These are phyloP conservation scores for Clavelina lepadiformis DNA, from an alignment of 23 tunicate species.

Conservation along the genomic window DNA sequence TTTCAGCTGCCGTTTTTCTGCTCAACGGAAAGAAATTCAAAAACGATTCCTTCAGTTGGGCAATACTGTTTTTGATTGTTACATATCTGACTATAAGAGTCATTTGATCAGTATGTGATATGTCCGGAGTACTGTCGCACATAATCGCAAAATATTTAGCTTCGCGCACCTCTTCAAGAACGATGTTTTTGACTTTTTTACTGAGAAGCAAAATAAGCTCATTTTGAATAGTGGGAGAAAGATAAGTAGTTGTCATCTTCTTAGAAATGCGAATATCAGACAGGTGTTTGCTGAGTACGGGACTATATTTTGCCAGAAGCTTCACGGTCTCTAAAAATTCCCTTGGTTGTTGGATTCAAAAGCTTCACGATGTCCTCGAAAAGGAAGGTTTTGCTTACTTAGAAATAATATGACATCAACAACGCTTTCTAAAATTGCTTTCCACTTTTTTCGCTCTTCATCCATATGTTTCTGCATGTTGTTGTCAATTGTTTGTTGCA, in stretches of 20 bases:
- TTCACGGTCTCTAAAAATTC: conserved; percentile 44
- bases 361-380: conserved; percentile 46
- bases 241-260: conserved; percentile 38
- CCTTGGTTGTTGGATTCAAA: conserved; percentile 57
- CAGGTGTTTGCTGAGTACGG: conserved; percentile 49
- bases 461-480: conserved; percentile 35
- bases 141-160: conserved; percentile 46
- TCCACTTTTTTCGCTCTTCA: conserved; percentile 39
- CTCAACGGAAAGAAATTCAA: conserved; percentile 45
- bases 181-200: conserved; percentile 25
- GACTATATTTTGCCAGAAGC: conserved; percentile 42
- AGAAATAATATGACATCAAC: conserved; percentile 50
- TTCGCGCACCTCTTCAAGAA: conserved; percentile 32
- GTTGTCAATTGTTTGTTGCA: conserved; percentile 44
- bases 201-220: conserved; percentile 29
- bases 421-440: no score
- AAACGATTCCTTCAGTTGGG: conserved; percentile 46
- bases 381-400: conserved; percentile 48
- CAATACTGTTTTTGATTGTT: conserved; percentile 52
- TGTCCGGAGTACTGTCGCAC: conserved; percentile 54
- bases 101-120: conserved; percentile 57
- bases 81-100: conserved; percentile 46
- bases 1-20: conserved; percentile 53
- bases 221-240: no score
- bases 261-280: conserved; percentile 39